Percentiles rank a stretch among this genome's conserved stretches.
Conservation (phyloP, 2,888 invertebrate species). For the Drepanosiphum platanoidis region DNA sequence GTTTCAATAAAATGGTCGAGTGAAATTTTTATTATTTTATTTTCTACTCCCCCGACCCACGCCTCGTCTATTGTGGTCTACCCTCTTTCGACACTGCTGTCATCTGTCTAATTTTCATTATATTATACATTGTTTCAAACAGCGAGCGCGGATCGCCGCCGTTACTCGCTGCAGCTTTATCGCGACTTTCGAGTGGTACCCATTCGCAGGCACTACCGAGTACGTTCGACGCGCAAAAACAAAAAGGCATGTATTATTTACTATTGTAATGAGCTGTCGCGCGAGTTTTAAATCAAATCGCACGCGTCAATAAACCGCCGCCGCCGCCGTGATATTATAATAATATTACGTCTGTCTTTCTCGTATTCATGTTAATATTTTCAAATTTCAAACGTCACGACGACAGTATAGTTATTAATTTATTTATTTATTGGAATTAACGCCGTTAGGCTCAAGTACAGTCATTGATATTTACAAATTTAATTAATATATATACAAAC, state of each 20-base stretch:
- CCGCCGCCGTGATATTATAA: no score
- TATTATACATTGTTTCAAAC: conserved; percentile 49
- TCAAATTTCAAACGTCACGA: no score
- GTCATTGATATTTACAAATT: no score
- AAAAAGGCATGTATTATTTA: not conserved
- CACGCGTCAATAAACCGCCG: no score
- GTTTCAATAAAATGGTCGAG: conserved; percentile 58
- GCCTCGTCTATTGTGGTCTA: conserved; percentile 27
- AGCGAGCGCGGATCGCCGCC: not conserved
- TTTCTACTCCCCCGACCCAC: conserved; percentile 14
- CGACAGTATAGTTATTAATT: no score
- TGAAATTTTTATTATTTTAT: conserved; percentile 51
- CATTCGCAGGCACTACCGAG: not conserved
- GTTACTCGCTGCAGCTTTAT: conserved; percentile 5
- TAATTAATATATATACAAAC: no score
- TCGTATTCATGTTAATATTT: no score
- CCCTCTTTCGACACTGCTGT: conserved; percentile 32
- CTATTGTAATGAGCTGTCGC: not conserved
- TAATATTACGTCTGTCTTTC: no score
- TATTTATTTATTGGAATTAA: no score
- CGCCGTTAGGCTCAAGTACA: no score
- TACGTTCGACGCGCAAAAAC: not conserved
- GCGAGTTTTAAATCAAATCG: not conserved
- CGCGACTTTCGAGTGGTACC: not conserved
- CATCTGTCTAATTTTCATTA: conserved; percentile 59